Percentiles rank a stretch among this genome's conserved stretches.
Conservation (phyloP, 2,888 invertebrate species). For the Macropis europaea region DNA sequence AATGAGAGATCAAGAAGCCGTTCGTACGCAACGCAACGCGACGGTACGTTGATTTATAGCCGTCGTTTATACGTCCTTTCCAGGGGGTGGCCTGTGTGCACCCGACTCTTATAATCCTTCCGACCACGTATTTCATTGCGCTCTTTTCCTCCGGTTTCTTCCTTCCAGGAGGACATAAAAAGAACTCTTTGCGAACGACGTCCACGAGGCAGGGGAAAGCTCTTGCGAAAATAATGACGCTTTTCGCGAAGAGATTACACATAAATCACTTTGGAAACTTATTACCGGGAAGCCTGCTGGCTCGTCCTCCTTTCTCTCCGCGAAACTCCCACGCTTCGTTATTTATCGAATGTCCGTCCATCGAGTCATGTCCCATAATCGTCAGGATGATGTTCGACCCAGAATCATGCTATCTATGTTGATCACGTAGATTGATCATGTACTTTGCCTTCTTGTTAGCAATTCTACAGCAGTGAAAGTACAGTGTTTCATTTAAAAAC, state of each 20-base stretch:
- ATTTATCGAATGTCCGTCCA: constrained; percentile 28
- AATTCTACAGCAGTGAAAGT: too few species aligned
- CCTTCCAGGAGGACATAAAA: constrained; percentile 41
- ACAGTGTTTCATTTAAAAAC: too few species aligned
- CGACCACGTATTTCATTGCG: constrained; percentile 64
- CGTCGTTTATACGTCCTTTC: constrained; percentile 60
- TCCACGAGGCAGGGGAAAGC: constrained; percentile 9
- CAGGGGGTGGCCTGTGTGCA: constrained; percentile 49
- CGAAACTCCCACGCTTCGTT: constrained; percentile 2
- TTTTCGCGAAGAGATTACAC: constrained; percentile 39
- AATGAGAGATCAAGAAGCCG: constrained; percentile 38
- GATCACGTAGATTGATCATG: too few species aligned
- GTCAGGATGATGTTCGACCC: too few species aligned
- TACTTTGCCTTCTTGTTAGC: too few species aligned
- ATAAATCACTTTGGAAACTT: constrained; percentile 48
- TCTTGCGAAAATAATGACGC: constrained; percentile 42
- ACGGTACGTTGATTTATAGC: constrained; percentile 65
- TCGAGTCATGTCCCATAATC: neutral
- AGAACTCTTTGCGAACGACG: constrained; percentile 30
- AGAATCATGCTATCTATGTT: too few species aligned
- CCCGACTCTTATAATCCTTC: constrained; percentile 61
- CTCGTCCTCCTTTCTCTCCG: neutral
- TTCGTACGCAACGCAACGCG: constrained; percentile 26
- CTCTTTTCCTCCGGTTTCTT: constrained; percentile 40
- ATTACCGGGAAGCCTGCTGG: constrained; percentile 15